A percentile compares a stretch with the other conserved stretches of the same genome.
These are phyloP conservation scores for Dendrophyllia cribrosa DNA, from an alignment of 64 coral and sea anemone species.

Conservation along the genomic window DNA sequence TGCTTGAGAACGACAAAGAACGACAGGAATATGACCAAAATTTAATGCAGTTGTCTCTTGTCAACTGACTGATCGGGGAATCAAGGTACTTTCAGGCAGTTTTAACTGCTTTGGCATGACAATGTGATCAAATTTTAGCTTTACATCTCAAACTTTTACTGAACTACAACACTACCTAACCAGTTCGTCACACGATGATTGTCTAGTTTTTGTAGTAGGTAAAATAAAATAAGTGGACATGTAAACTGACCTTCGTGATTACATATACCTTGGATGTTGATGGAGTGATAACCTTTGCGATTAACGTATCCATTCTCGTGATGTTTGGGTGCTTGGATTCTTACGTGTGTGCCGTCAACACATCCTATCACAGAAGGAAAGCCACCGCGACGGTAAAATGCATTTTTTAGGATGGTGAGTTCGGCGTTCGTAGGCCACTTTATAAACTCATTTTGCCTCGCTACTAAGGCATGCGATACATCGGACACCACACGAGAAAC, in stretches of 20 bases:
- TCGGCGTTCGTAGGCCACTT: slow-evolving; percentile 59
- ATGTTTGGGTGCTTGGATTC: slow-evolving; percentile 39
- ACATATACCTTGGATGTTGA: slow-evolving; percentile 47
- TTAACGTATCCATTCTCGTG: slow-evolving; percentile 46
- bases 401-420: slow-evolving; percentile 7
- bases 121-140: too few relatives aligned
- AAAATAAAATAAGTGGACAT: too few relatives aligned
- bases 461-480: slow-evolving; percentile 41
- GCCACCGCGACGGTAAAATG: neutral
- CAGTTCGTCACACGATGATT: too few relatives aligned
- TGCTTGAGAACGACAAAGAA: too few relatives aligned
- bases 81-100: too few relatives aligned
- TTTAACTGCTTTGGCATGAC: too few relatives aligned
- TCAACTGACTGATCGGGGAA: too few relatives aligned
- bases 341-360: slow-evolving; percentile 61
- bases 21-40: too few relatives aligned
- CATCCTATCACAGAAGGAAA: slow-evolving; percentile 80
- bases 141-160: too few relatives aligned
- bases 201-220: too few relatives aligned
- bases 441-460: slow-evolving; percentile 36
- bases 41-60: too few relatives aligned
- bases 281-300: slow-evolving; percentile 36
- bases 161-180: too few relatives aligned
- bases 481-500: slow-evolving; percentile 42
- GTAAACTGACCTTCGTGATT: slow-evolving; percentile 29